Base-by-base conservation (phyloP, 2,113 vertebrate species). In the Odocoileus virginianus region DNA sequence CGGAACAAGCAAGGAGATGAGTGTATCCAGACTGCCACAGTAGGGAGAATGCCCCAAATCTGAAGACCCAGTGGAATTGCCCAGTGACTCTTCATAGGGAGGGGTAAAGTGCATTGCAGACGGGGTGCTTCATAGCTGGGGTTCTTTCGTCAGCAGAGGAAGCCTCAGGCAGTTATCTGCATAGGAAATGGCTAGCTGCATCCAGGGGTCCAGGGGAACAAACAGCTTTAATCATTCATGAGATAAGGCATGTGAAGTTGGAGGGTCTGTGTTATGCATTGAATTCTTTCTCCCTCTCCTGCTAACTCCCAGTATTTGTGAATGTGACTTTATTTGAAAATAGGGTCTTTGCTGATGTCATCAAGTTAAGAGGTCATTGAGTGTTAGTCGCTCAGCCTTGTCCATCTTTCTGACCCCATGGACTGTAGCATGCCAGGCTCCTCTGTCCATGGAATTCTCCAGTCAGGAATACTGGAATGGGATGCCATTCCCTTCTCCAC, bases 241-340 rank as follows among this genome's bases (percentile, higher is more conserved):
- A 83, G 21, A 19, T 87, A 89, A 82, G 52, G 28, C 87, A 89
- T 4, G 13, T 45, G 14, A 55, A 43, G 23, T 36, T 43, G 27
- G 74, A 86, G 30, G 52, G 7, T 64, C 45, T 82, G 7, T 67
- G n/a, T 17, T 79, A 79, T 30, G 45, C 57, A 4, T 11, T 57
- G 33, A 86, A 52, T 67, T 52, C 52, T 64, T 25, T 76, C 67
- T 4, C 47, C 40, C 17, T 71, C 2, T 71, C 67, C n/a, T 71
- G n/a, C n/a, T 40, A 36, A 83, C 2, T 19, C 50, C 52, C 30
- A 76, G 13, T 52, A 36, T 87, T 60, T 36, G 25, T 67, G 25
- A 36, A 60, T 30, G 19, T 47, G 67, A 74, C 50, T 43, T 96
- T 88, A 78, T 92, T 95, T 92, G 61, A 45, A 96, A 92, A 94